Conservation (phyloP, 2,888 invertebrate genomes). For the Suillia variegata region DNA sequence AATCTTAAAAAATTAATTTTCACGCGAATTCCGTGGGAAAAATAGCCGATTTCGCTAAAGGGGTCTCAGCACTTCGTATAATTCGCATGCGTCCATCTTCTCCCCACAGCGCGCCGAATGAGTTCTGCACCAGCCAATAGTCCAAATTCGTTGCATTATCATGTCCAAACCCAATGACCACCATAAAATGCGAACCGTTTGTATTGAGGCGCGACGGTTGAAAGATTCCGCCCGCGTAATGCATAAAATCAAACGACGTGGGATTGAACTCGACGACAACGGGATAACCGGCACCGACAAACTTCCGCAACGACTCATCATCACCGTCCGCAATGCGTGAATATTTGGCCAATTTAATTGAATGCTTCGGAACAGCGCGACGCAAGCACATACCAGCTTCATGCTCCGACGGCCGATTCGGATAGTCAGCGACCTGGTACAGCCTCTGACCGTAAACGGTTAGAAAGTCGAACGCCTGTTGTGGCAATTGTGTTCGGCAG, state of each 20-base stretch:
- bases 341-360: slow-evolving; percentile 35
- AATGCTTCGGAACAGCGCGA: slow-evolving; percentile 26
- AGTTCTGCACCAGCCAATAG: slow-evolving; percentile 55
- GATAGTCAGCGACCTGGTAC: slow-evolving; percentile 80
- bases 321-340: slow-evolving; percentile 34
- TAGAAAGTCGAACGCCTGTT: slow-evolving; percentile 81
- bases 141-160: slow-evolving; percentile 34
- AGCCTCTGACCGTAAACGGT: slow-evolving; percentile 69
- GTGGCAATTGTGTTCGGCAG: slow-evolving; percentile 75
- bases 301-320: slow-evolving; percentile 37
- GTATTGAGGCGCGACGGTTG: slow-evolving; percentile 35
- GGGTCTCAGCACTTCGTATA: slow-evolving; percentile 29
- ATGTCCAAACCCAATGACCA: slow-evolving; percentile 51
- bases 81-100: slow-evolving; percentile 53
- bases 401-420: slow-evolving; percentile 63
- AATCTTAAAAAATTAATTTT: too few relatives aligned
- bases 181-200: slow-evolving; percentile 47
- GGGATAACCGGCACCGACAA: slow-evolving; percentile 43
- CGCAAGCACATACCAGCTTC: slow-evolving; percentile 47
- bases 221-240: slow-evolving; percentile 51
- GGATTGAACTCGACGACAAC: slow-evolving; percentile 53
- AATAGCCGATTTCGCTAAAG: slow-evolving; percentile 44
- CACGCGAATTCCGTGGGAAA: slow-evolving; percentile 38
- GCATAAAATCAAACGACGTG: slow-evolving; percentile 54
- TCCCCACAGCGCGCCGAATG: slow-evolving; percentile 54